Evolutionary conservation across 30 jellyfish, hydroid and myxozoan species (phyloP).

Genomic region (Aurelia aurita complex sp. Pacific): DNA sequence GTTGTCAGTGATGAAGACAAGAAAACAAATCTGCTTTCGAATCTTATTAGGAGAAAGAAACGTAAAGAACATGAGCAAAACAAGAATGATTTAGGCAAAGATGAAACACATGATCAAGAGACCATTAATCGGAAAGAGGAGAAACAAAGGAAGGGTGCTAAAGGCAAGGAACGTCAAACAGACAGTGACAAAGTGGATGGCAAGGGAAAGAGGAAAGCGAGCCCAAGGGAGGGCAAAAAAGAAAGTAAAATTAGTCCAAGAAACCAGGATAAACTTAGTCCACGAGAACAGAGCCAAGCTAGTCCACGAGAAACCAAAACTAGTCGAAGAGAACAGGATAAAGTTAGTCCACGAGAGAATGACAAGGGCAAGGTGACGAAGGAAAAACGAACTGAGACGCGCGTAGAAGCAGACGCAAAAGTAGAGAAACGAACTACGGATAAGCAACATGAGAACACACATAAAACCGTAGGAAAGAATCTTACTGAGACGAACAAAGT

Average conservation of each 20-base stretch:
- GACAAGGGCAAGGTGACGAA: neutral
- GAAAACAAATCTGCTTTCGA: conserved; percentile 29
- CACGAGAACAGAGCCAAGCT: neutral
- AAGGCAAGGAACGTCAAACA: neutral
- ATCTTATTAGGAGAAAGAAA: conserved; percentile 45
- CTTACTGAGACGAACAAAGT: neutral
- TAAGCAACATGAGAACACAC: neutral
- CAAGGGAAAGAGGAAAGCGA: neutral
- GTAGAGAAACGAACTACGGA: neutral
- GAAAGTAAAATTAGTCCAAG: neutral
- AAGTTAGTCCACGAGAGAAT: no score
- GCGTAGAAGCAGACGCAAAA: neutral
- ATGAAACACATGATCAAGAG: neutral
- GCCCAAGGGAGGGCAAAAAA: neutral
- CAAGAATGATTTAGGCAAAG: neutral
- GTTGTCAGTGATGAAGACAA: conserved; percentile 49
- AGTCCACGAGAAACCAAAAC: neutral
- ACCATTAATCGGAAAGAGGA: neutral
- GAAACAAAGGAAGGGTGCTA: neutral
- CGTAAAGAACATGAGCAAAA: neutral
- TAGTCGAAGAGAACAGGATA: neutral
- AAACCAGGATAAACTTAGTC: neutral
- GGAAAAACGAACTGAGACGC: neutral
- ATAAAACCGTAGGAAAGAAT: neutral
- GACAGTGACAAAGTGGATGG: neutral